Base-by-base conservation (phyloP, 2,888 invertebrate genomes). In the Tachina lurida region DNA sequence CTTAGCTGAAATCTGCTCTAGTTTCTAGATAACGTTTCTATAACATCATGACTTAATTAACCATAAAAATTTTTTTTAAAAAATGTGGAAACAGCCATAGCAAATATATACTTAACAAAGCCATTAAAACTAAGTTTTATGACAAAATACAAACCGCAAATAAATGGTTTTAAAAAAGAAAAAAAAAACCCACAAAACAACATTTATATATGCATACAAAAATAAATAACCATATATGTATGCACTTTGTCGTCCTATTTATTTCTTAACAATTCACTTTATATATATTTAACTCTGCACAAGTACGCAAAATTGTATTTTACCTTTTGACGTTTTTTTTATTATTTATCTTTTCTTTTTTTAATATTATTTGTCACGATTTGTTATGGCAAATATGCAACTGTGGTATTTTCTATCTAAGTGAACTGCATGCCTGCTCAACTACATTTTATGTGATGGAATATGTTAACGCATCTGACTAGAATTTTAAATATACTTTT, bases 371-470 rank as follows among this genome's bases (percentile, higher is more conserved):
- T 83, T 80, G 86, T 86, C 86, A 86, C 86, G 86, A 86, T 83
- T 83, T 86, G 79, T 76, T 83, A 86, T 86, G 86, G 75, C 83
- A 83, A 86, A 86, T 68, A 86, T 86, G 79, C 79, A 86, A 77
- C 63, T 63, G 76, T 68, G 86, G 83, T 80, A 86, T 85, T 78
- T 67, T 47, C 12, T 56, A 47, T 76, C 65, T 47, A 43, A 52
- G 65, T 60, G 13, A 73, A 17, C 62, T 19, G 56, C 22, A 52
- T 49, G 71, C n/a, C 60, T 60, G 15, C 10, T 19, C 45, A 79
- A 60, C 39, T 56, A 17, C 22, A 60, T 22, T 75, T 70, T 62
- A 73, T 83, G 60, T 67, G 83, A 49, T 73, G 67, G 47, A 73
- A 77, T 73, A 78, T 83, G 65, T 52, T 65, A 39, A 22, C 45